phyloP scores from a whole-genome alignment of 2,797 vertebrate species.

The Champsocephalus esox region DNA sequence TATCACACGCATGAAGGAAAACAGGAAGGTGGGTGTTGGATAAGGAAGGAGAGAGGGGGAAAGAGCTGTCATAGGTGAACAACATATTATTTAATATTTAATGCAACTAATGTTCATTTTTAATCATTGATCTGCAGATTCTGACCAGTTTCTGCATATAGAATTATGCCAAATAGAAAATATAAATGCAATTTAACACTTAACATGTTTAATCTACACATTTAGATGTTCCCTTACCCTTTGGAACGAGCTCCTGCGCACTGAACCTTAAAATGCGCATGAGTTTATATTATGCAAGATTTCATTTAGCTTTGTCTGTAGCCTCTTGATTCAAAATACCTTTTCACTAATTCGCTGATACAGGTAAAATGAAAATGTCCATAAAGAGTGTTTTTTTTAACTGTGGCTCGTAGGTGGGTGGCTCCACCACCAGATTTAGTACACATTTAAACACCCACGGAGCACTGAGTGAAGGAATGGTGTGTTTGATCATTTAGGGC shows the following conservation, averaged over 20 bases:
- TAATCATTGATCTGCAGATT: not conserved
- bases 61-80: constrained; percentile 24
- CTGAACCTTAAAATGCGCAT: not conserved
- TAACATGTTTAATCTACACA: constrained; percentile 6
- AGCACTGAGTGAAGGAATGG: constrained; percentile 21
- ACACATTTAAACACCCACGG: constrained; percentile 1
- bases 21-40: constrained; percentile 75
- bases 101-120: too few relatives aligned
- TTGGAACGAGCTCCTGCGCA: not conserved
- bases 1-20: constrained; percentile 97
- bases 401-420: not conserved
- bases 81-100: not conserved
- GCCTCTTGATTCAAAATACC: constrained; percentile 10
- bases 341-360: constrained; percentile 19
- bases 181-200: not conserved
- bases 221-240: not conserved
- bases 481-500: constrained; percentile 28
- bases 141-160: not conserved
- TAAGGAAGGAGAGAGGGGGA: constrained; percentile 47
- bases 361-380: constrained; percentile 17
- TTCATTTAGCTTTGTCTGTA: not conserved
- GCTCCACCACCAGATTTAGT: constrained; percentile 3
- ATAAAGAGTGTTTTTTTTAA: constrained; percentile 2
- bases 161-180: not conserved
- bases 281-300: not conserved